Evolutionary conservation across 2,113 vertebrate genomes (phyloP), one percentile per base, ranked within the genome.

Genomic region (Sisor rabdophorus): DNA sequence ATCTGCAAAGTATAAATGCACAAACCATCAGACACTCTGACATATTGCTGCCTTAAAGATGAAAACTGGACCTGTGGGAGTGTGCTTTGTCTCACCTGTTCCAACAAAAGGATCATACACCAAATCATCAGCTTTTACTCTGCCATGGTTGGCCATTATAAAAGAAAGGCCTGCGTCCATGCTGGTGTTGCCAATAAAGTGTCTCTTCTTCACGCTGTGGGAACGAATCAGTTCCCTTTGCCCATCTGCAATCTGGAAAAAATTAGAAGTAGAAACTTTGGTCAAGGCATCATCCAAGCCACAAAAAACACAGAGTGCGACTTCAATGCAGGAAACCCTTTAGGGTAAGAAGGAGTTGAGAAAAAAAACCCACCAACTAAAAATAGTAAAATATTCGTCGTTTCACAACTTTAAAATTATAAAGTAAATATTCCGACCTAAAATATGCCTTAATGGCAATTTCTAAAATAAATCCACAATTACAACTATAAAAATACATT

Each of bases 81-180:
- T 59, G 71, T 60, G 24, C 61, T 72, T 78, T 16, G 59, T 48
- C 85, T 86, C 70, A 98, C 97, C 97, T 89, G 97, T 99, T 90
- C 97, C 97, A 80, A 99, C 97, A 92, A 99, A 99, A 0, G 96
- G 97, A 89, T 99, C 97, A 85, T 94, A 99, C 1, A 99, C 94
- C 44, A 97, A 69, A 87, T 99, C 95, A 61, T 96, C 91, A 83
- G 94, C 84, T 87, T 96, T 97, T 78, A 98, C 93, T 91, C 85
- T 93, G n/a, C 92, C 95, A 0, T 99, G 97, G 86, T 99, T 99
- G 71, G 94, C 93, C 95, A 99, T 99, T 68, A 99, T 94, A 84
- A 99, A 96, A 13, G 97, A 96, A 24, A 99, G 91, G 26, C 95
- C 94, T 54, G 97, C 95, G 55, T 99, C 96, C 97, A 99, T 99